phyloP scores from a whole-genome alignment of 2,113 vertebrate genomes.

The Stercorarius parasiticus region DNA sequence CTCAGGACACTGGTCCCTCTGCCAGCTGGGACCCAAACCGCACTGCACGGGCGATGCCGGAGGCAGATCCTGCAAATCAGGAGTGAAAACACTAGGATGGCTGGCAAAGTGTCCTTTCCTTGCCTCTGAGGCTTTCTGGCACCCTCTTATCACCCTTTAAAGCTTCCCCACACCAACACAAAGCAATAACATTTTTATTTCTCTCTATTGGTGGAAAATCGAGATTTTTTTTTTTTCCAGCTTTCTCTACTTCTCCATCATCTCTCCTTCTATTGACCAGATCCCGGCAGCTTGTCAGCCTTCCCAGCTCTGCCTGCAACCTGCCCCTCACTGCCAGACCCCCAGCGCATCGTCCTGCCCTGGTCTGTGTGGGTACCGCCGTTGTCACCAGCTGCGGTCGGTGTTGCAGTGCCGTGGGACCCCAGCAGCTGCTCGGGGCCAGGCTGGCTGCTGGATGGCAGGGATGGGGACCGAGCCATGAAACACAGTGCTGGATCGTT shows the following conservation, averaged over 20 bases:
- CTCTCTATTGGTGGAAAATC: neutral
- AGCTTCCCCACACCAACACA: neutral
- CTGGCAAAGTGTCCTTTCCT: neutral
- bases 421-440: rapidly evolving
- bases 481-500: neutral
- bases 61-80: neutral
- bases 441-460: rapidly evolving
- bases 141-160: slow-evolving; percentile 41
- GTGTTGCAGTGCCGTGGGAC: rapidly evolving
- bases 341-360: neutral
- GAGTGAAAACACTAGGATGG: neutral
- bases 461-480: rapidly evolving
- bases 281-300: neutral
- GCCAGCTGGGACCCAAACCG: neutral
- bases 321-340: neutral
- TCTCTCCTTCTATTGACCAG: neutral
- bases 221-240: neutral
- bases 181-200: neutral
- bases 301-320: neutral
- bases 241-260: neutral
- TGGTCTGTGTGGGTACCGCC: rapidly evolving
- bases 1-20: neutral
- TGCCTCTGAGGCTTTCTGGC: neutral
- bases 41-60: rapidly evolving
- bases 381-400: rapidly evolving